Evolutionary conservation across 2,888 invertebrate species (phyloP), one percentile per base, ranked within the genome.

Genomic region (Thysanoteuthis rhombus): DNA sequence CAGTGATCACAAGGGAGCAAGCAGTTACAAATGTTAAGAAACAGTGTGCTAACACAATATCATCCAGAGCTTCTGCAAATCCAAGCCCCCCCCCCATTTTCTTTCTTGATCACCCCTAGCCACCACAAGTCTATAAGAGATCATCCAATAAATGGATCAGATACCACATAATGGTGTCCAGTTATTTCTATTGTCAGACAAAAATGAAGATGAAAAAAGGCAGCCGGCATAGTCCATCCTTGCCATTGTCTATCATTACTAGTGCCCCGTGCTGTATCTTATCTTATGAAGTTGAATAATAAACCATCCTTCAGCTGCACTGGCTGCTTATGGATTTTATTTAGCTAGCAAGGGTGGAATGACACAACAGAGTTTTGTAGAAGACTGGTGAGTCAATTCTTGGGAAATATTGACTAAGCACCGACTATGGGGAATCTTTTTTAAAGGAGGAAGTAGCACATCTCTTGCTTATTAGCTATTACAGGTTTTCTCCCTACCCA

Each of bases 251-350:
- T 75, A 75, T 75, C 75, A 75, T 75, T 75, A 75, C 75, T 75
- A 75, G 12, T 75, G n/a, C 75, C 16, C 6, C 4, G 3, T 8
- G 75, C 16, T 75, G n/a, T 75, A 75, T 75, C 75, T 75, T 75
- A 75, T 75, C 75, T 75, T 75, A 75, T n/a, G 12, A 75, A n/a
- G 75, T 75, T 75, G 75, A 36, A 75, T 75, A 75, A 75, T 36
- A 75, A 75, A 75, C 75, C n/a, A 75, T 75, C 75, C n/a, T 75
- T 75, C 75, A n/a, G 75, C n/a, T n/a, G n/a, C n/a, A n/a, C n/a
- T 16, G n/a, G n/a, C 75, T 16, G n/a, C 16, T n/a, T 75, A 75
- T 75, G 36, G 75, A 75, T 75, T 75, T 75, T 75, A n/a, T 75
- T 75, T 75, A 75, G 75, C 75, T 75, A 75, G 75, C 75, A n/a